Evolutionary conservation across 2,888 invertebrate species (phyloP).

Genomic region (Callyntrura sp.): DNA sequence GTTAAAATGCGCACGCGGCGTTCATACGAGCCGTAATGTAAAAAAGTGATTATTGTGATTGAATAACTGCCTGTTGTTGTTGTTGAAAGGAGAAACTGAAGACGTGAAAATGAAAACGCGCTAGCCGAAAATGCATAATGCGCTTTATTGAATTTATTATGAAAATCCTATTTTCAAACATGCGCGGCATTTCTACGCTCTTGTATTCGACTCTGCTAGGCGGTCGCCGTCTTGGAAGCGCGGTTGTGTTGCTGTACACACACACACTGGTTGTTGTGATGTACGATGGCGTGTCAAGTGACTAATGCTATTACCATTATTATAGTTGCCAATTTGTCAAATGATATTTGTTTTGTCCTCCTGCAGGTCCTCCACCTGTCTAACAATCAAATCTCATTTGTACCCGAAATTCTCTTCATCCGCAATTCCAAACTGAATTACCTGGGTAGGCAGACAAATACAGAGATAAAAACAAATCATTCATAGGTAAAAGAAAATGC

Average conservation of each 20-base stretch:
- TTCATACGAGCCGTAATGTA: not conserved
- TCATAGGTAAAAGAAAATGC: conserved; percentile 69
- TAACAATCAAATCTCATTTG: conserved; percentile 84
- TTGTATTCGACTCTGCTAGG: not conserved
- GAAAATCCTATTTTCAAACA: conserved; percentile 41
- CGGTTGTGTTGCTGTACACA: no score
- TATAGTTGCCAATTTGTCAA: not conserved
- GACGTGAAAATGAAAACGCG: not conserved
- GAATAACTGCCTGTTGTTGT: no score
- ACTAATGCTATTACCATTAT: conserved; percentile 17
- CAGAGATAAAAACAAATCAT: no score
- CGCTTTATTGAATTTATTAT: conserved; percentile 26
- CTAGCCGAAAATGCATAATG: not conserved
- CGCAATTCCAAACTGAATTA: conserved; percentile 84
- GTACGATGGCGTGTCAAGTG: not conserved
- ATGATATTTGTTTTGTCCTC: not conserved
- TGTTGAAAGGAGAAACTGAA: not conserved
- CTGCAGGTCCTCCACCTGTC: conserved; percentile 84
- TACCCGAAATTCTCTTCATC: conserved; percentile 84
- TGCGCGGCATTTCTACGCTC: no score
- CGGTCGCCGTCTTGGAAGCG: no score
- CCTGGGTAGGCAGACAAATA: conserved; percentile 55
- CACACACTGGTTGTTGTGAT: not conserved
- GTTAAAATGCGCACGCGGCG: not conserved
- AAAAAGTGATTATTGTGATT: not conserved